Percentiles rank a stretch among this genome's conserved stretches.
Evolutionary conservation across 2,888 invertebrate genomes (phyloP).

Genomic region (Pyrochroa serraticornis): DNA sequence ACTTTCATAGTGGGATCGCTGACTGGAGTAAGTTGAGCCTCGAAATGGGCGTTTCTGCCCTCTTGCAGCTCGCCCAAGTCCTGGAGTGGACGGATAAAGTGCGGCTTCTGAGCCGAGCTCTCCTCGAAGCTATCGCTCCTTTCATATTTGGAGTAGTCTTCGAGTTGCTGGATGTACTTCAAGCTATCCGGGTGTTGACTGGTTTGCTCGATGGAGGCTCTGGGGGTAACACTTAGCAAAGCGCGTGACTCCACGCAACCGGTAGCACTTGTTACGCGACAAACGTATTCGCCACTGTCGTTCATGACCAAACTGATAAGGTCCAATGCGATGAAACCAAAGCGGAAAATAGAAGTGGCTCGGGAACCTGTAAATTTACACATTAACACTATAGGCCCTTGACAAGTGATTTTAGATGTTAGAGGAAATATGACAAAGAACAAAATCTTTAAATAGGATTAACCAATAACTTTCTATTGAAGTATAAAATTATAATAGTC

Average conservation of each 20-base stretch:
- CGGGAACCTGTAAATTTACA: conserved; percentile 77
- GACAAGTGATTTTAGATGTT: too few species aligned
- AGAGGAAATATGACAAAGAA: too few species aligned
- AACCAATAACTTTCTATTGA: too few species aligned
- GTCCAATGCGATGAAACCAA: conserved; percentile 96
- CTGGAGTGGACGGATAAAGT: conserved; percentile 86
- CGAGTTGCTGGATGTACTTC: conserved; percentile 88
- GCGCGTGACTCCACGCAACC: conserved; percentile 89
- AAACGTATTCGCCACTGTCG: conserved; percentile 90
- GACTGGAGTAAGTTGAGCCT: conserved; percentile 89
- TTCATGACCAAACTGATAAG: conserved; percentile 83
- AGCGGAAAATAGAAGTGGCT: conserved; percentile 93
- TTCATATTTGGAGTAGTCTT: conserved; percentile 88
- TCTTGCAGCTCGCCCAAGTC: conserved; percentile 87
- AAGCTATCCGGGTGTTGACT: conserved; percentile 92
- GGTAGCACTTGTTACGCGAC: conserved; percentile 84
- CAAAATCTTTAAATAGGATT: too few species aligned
- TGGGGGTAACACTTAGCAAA: conserved; percentile 77
- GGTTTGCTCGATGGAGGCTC: conserved; percentile 83
- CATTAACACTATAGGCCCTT: conserved; percentile 8
- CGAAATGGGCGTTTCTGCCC: conserved; percentile 91
- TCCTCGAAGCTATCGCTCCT: conserved; percentile 85
- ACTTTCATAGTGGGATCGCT: conserved; percentile 93
- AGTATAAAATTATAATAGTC: too few species aligned
- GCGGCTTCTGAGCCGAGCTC: conserved; percentile 78